Conservation (phyloP, 2,797 vertebrate genomes). For the Notolepis coatsorum region DNA sequence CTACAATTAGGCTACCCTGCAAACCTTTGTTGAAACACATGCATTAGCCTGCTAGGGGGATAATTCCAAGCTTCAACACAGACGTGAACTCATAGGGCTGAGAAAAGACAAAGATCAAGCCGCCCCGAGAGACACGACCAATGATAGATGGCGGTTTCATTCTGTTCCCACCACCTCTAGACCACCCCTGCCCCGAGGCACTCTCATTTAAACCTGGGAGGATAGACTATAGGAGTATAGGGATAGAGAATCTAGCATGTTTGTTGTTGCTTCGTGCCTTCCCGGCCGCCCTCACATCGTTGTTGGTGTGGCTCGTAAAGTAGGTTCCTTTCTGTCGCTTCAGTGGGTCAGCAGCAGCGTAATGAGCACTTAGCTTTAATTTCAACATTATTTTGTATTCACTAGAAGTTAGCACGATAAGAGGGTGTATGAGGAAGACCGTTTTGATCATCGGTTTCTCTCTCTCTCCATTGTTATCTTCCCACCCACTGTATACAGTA, state of each 20-base stretch:
- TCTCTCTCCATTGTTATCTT: no score
- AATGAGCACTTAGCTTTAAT: no score
- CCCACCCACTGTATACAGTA: no score
- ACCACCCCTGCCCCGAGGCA: slow-evolving; percentile 52
- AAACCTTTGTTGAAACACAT: slow-evolving; percentile 41
- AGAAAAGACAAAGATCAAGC: slow-evolving; percentile 60
- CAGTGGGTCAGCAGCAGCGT: no score
- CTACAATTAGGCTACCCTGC: no score
- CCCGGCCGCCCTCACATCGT: slow-evolving; percentile 36
- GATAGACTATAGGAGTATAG: no score
- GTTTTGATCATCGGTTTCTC: no score
- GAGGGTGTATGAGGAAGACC: no score
- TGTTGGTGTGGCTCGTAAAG: no score
- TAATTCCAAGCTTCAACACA: slow-evolving; percentile 39
- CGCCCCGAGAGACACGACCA: slow-evolving; percentile 65
- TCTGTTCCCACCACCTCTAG: slow-evolving; percentile 70
- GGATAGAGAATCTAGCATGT: slow-evolving; percentile 61
- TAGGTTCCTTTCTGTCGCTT: no score
- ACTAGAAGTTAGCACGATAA: no score
- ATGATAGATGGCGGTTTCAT: slow-evolving; percentile 75
- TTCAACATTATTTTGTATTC: no score
- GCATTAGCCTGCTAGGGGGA: slow-evolving; percentile 40
- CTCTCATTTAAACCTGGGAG: slow-evolving; percentile 55
- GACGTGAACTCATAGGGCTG: slow-evolving; percentile 46
- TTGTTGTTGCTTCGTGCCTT: slow-evolving; percentile 64